These are phyloP conservation scores for Drosophila sechellia DNA, from an alignment of 1,140 invertebrate species.

Conservation along the genomic window DNA sequence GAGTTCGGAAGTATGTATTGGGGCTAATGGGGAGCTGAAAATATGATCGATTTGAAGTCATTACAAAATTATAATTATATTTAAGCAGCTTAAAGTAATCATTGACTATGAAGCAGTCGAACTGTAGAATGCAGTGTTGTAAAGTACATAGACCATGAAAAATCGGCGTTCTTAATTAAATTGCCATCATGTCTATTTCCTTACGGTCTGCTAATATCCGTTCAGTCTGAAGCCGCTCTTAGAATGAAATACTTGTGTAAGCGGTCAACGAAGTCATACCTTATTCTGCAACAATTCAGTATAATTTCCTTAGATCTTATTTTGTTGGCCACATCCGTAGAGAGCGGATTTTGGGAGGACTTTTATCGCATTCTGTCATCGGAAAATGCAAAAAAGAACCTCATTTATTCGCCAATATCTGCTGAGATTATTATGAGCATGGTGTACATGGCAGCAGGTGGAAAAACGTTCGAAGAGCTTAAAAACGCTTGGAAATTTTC, in stretches of 20 bases:
- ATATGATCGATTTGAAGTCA: background rate
- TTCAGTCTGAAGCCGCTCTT: background rate
- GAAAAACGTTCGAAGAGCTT: conserved; percentile 85
- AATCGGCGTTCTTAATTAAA: background rate
- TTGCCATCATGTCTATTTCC: too few relatives aligned
- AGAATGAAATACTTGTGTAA: conserved; percentile 19
- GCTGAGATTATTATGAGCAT: conserved; percentile 86
- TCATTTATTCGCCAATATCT: conserved; percentile 64
- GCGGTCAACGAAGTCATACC: background rate
- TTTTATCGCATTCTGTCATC: background rate
- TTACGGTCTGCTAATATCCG: background rate
- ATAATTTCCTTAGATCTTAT: background rate
- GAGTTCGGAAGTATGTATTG: background rate
- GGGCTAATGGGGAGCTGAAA: background rate
- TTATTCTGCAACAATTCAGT: background rate
- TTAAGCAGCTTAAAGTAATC: too few relatives aligned
- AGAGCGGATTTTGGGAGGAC: background rate
- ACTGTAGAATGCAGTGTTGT: too few relatives aligned
- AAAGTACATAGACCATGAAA: background rate
- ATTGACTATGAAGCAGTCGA: too few relatives aligned
- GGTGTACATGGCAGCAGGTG: conserved; percentile 86
- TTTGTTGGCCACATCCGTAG: background rate
- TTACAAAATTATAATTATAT: background rate
- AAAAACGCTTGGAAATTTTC: conserved; percentile 82
- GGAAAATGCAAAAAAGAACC: conserved; percentile 80